phyloP scores from a whole-genome alignment of 2,113 vertebrate species.

The Pipa parva region DNA sequence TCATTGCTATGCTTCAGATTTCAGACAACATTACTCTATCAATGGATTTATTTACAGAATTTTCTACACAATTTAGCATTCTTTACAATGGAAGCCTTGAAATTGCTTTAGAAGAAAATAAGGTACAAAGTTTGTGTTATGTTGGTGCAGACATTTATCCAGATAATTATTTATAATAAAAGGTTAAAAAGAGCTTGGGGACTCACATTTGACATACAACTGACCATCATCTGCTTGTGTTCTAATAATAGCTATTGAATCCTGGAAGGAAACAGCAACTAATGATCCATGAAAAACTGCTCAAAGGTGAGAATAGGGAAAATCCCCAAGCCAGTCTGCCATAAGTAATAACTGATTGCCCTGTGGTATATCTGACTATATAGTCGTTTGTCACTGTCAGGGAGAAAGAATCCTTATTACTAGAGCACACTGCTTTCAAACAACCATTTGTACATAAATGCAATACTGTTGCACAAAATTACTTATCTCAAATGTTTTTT shows the following conservation, averaged over 20 bases:
- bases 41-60: no score
- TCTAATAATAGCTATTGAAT: conserved; percentile 11
- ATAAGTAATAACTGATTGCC: background rate
- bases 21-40: no score
- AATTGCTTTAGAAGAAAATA: no score
- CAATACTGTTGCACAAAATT: no score
- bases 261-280: background rate
- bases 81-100: no score
- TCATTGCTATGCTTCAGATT: no score
- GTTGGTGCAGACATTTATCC: background rate
- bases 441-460: no score
- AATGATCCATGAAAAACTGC: background rate
- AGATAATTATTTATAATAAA: background rate
- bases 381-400: background rate
- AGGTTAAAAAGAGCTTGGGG: conserved; percentile 16
- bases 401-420: background rate
- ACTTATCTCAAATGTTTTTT: no score
- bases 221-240: conserved; percentile 1
- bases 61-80: no score
- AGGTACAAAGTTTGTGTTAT: no score
- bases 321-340: background rate
- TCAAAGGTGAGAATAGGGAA: background rate
- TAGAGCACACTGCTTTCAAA: no score
- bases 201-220: conserved; percentile 23
- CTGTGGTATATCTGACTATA: background rate